These are phyloP conservation scores for Euspilapteryx auroguttella DNA, from an alignment of 2,888 invertebrate genomes.

Conservation along the genomic window DNA sequence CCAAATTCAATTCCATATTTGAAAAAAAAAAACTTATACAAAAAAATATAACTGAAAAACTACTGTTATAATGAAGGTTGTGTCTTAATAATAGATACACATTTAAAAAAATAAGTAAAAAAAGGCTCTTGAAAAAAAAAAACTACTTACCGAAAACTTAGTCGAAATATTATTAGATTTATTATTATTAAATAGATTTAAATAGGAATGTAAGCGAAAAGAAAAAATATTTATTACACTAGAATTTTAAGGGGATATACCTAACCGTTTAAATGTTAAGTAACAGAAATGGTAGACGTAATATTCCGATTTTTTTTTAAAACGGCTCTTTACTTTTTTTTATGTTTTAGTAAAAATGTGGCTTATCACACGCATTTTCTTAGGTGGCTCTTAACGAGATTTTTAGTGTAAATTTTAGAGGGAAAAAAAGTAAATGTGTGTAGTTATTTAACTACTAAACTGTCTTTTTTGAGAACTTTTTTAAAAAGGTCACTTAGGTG, in stretches of 20 bases:
- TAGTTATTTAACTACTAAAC: constrained; percentile 6
- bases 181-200: too few relatives aligned
- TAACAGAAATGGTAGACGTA: too few relatives aligned
- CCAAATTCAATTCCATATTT: constrained; percentile 38
- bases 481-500: too few relatives aligned
- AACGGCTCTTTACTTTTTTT: too few relatives aligned
- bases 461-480: constrained; percentile 54
- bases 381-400: too few relatives aligned
- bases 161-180: constrained; percentile 46
- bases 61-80: constrained; percentile 52
- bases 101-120: constrained; percentile 41
- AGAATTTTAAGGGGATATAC: constrained; percentile 36
- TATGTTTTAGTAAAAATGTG: constrained; percentile 1
- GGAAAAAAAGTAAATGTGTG: too few relatives aligned
- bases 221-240: constrained; percentile 58
- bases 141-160: constrained; percentile 38
- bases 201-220: constrained; percentile 35
- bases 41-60: constrained; percentile 25
- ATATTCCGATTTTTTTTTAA: too few relatives aligned
- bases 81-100: constrained; percentile 54
- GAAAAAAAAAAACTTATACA: constrained; percentile 14
- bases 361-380: too few relatives aligned
- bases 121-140: constrained; percentile 26
- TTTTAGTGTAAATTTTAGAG: constrained; percentile 4
- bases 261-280: constrained; percentile 52